These are phyloP conservation scores for Drosophila guanche DNA, from an alignment of 1,140 invertebrate species.

Conservation along the genomic window DNA sequence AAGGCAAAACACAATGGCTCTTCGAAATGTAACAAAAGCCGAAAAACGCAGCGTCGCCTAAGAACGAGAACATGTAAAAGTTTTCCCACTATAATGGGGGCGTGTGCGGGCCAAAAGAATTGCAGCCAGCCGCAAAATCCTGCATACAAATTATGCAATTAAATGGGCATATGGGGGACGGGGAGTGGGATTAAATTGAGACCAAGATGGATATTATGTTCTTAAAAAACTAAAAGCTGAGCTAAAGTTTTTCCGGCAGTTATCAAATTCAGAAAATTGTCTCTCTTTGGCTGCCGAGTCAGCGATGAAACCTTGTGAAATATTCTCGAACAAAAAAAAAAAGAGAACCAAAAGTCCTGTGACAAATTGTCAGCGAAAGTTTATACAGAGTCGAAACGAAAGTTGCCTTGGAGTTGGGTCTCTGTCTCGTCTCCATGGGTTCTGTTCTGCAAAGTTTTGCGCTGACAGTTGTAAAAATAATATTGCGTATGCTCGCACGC, in stretches of 20 bases:
- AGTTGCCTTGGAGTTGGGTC: constrained; percentile 31
- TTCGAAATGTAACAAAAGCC: constrained; percentile 33
- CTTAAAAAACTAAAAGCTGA: constrained; percentile 37
- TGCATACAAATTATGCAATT: constrained; percentile 83
- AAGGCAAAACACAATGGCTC: constrained; percentile 66
- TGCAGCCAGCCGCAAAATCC: constrained; percentile 36
- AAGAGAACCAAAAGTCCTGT: constrained; percentile 12
- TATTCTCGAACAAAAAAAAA: constrained; percentile 40
- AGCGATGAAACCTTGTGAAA: constrained; percentile 40
- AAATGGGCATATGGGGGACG: constrained; percentile 33
- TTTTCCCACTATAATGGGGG: constrained; percentile 47
- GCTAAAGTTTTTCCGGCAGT: constrained; percentile 54
- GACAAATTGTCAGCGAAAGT: constrained; percentile 79
- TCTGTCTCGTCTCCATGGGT: too few relatives aligned
- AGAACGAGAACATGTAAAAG: constrained; percentile 45
- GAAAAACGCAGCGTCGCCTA: constrained; percentile 35
- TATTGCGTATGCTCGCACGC: constrained; percentile 58
- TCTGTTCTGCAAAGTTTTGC: constrained; percentile 47
- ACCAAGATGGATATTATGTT: constrained; percentile 54
- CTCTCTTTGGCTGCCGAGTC: constrained; percentile 38
- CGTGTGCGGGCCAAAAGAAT: constrained; percentile 42
- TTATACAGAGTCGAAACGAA: constrained; percentile 38
- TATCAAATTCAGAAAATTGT: constrained; percentile 54
- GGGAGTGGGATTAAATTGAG: constrained; percentile 24
- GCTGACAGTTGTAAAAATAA: constrained; percentile 66